phyloP scores from a whole-genome alignment of 1,140 invertebrate genomes.

The Dolichoris vasculosae region DNA sequence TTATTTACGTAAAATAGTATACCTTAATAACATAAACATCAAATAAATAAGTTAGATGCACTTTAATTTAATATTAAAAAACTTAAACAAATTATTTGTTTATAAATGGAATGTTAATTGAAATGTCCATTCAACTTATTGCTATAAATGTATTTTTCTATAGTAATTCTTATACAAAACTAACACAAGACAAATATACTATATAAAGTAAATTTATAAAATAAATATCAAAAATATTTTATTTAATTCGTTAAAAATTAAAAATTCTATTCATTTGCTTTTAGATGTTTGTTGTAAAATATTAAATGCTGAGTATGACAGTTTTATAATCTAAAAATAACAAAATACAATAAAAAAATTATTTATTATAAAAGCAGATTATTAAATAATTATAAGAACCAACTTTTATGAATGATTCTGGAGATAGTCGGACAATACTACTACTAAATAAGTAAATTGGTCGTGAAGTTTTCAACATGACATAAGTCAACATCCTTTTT shows the following conservation, averaged over 20 bases:
- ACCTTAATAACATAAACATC: not conserved
- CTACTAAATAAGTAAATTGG: constrained; percentile 56
- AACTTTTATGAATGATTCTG: constrained; percentile 59
- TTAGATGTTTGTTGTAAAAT: constrained; percentile 51
- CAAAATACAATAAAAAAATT: not conserved
- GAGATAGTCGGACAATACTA: constrained; percentile 55
- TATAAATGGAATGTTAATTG: too few species aligned
- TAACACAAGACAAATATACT: too few species aligned
- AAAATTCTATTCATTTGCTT: not conserved
- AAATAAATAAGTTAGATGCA: not conserved
- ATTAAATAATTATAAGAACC: constrained; percentile 13
- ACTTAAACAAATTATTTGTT: too few species aligned
- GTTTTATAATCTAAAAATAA: constrained; percentile 59
- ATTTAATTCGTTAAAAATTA: not conserved
- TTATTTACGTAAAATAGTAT: not conserved
- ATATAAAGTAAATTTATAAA: not conserved
- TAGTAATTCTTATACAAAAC: too few species aligned
- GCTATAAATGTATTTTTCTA: too few species aligned
- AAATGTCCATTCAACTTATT: too few species aligned
- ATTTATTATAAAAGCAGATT: constrained; percentile 16
- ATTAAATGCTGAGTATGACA: constrained; percentile 60
- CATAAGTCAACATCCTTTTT: constrained; percentile 53
- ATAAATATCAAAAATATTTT: not conserved
- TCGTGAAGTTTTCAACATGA: constrained; percentile 54
- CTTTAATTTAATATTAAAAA: too few species aligned